phyloP scores from a whole-genome alignment of 2,113 vertebrate genomes.

The Arothron firmamentum region DNA sequence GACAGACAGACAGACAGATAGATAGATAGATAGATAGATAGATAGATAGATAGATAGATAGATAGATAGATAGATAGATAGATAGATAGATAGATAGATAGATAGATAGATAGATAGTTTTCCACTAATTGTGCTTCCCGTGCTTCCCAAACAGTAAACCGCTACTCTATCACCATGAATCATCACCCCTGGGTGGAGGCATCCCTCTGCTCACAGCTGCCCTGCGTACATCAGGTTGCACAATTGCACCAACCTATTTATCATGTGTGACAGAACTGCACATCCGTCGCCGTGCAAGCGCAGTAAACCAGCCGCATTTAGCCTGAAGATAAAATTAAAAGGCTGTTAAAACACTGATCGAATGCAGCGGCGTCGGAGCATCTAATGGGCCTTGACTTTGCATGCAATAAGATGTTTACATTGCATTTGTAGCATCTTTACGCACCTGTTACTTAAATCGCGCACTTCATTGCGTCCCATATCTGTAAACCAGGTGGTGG shows the following conservation, averaged over 20 bases:
- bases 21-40: no score
- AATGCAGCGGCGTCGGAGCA: no score
- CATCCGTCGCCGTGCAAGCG: background rate
- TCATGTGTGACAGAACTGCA: slow-evolving; percentile 32
- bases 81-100: no score
- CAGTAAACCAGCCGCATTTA: background rate
- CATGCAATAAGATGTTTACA: no score
- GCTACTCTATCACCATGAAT: slow-evolving; percentile 22
- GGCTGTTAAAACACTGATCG: background rate
- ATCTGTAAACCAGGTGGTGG: no score
- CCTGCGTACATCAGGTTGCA: slow-evolving; percentile 38
- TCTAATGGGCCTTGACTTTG: background rate
- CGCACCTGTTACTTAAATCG: background rate
- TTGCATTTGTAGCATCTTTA: background rate
- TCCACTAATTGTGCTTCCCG: background rate
- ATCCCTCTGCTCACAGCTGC: slow-evolving; percentile 18
- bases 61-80: no score
- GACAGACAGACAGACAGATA: no score
- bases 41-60: background rate
- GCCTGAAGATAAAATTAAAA: background rate
- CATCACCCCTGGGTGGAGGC: slow-evolving; percentile 17
- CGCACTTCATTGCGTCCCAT: no score
- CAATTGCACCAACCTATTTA: slow-evolving; percentile 27
- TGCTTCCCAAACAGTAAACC: background rate
- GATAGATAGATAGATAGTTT: no score